Evolutionary conservation across 2,888 invertebrate genomes (phyloP).

Genomic region (Drosophila suboccidentalis): DNA sequence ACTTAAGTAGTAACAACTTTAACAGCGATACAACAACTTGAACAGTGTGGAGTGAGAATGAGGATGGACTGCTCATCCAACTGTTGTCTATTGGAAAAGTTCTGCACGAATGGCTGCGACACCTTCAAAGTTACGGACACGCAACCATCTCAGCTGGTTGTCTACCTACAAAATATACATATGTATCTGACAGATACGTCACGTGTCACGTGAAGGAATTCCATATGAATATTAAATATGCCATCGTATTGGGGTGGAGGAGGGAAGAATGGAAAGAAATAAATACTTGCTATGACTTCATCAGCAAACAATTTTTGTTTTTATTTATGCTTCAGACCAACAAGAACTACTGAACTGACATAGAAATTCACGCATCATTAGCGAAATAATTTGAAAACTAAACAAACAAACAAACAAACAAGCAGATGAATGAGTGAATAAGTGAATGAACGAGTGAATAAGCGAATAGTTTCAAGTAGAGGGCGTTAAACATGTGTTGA

Average conservation of each 20-base stretch:
- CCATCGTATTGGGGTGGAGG: not conserved
- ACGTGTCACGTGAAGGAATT: constrained; percentile 71
- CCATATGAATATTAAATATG: constrained; percentile 45
- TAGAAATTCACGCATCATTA: constrained; percentile 73
- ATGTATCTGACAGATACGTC: constrained; percentile 59
- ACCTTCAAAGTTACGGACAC: constrained; percentile 68
- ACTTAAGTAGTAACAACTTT: not conserved
- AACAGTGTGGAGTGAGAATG: not conserved
- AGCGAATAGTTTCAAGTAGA: constrained; percentile 23
- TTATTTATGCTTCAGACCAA: constrained; percentile 16
- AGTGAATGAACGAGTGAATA: constrained; percentile 25
- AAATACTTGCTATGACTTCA: constrained; percentile 63
- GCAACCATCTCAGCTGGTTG: constrained; percentile 54
- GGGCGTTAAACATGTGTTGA: constrained; percentile 65
- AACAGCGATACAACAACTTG: not conserved
- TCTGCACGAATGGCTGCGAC: constrained; percentile 74
- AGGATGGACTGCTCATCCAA: constrained; percentile 42
- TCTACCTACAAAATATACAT: constrained; percentile 2
- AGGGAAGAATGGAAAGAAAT: not conserved
- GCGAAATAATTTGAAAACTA: constrained; percentile 45
- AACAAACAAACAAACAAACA: constrained; percentile 43
- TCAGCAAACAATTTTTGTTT: constrained; percentile 38
- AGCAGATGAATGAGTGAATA: constrained; percentile 27
- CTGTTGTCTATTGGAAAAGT: constrained; percentile 65
- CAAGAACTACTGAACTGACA: constrained; percentile 43